phyloP scores from a whole-genome alignment of 2,888 invertebrate species.

The Amphipyra tragopoginis region DNA sequence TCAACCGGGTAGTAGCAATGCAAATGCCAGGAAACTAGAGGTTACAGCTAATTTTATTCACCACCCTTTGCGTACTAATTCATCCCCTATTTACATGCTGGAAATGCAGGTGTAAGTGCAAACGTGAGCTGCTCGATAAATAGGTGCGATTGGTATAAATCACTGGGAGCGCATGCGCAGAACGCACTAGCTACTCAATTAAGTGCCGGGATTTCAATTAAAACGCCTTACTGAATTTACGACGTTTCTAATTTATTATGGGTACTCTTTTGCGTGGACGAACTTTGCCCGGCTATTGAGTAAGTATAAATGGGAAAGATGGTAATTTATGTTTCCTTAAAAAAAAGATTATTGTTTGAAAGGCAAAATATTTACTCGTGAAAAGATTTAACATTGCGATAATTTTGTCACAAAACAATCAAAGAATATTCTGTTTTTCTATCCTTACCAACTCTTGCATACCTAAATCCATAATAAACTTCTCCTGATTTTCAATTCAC shows the following conservation, averaged over 20 bases:
- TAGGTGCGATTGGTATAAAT: slow-evolving; percentile 80
- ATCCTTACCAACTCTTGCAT: too few species aligned
- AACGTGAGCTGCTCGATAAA: slow-evolving; percentile 76
- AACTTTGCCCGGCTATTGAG: slow-evolving; percentile 38
- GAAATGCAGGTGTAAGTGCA: slow-evolving; percentile 68
- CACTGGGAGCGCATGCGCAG: slow-evolving; percentile 80
- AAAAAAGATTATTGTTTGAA: not conserved
- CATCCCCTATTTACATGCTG: slow-evolving; percentile 61
- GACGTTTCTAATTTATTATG: slow-evolving; percentile 79
- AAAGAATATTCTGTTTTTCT: too few species aligned
- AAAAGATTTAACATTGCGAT: too few species aligned
- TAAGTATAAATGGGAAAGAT: not conserved
- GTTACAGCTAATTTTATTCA: slow-evolving; percentile 45
- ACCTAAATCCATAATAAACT: not conserved
- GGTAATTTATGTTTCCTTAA: not conserved
- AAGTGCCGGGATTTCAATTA: slow-evolving; percentile 87
- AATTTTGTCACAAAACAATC: too few species aligned
- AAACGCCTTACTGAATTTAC: slow-evolving; percentile 85
- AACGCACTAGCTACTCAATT: slow-evolving; percentile 77
- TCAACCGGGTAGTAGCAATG: slow-evolving; percentile 17
- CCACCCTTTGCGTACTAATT: slow-evolving; percentile 47
- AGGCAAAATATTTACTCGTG: too few species aligned
- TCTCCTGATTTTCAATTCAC: not conserved
- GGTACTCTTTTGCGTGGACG: slow-evolving; percentile 53
- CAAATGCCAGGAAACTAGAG: slow-evolving; percentile 39